Conservation (phyloP, 2,888 invertebrate species). For the Heliconius hortense region DNA sequence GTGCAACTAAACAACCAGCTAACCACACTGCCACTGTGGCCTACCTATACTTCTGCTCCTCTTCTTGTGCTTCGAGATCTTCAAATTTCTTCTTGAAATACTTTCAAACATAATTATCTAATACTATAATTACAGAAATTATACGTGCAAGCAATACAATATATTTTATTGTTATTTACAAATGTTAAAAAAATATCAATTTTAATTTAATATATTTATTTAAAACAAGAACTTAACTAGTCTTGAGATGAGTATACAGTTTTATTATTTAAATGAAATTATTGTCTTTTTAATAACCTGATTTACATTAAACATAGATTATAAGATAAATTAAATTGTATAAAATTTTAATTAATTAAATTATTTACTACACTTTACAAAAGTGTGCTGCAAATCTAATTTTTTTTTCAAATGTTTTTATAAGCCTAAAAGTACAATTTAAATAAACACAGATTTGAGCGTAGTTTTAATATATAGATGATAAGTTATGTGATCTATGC, state of each 20-base stretch:
- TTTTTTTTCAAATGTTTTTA: no score
- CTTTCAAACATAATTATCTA: not conserved
- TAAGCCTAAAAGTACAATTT: not conserved
- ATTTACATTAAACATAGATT: not conserved
- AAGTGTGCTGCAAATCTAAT: not conserved
- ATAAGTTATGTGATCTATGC: not conserved
- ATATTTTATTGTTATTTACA: not conserved
- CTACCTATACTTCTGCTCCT: constrained; percentile 56
- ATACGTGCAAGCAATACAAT: not conserved
- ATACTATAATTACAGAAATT: not conserved
- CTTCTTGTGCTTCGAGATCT: not conserved
- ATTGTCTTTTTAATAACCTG: not conserved
- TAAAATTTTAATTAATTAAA: not conserved
- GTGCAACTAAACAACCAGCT: constrained; percentile 96
- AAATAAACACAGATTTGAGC: not conserved
- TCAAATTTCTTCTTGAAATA: not conserved
- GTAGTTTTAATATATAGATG: not conserved
- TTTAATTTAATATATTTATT: not conserved
- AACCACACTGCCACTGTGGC: constrained; percentile 99
- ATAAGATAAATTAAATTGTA: not conserved
- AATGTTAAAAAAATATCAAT: not conserved
- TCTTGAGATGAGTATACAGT: not conserved
- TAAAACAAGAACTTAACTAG: not conserved
- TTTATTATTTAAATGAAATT: not conserved
- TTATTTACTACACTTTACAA: not conserved